phyloP scores from a whole-genome alignment of 2,888 invertebrate genomes.

The Nomada goodeniana region DNA sequence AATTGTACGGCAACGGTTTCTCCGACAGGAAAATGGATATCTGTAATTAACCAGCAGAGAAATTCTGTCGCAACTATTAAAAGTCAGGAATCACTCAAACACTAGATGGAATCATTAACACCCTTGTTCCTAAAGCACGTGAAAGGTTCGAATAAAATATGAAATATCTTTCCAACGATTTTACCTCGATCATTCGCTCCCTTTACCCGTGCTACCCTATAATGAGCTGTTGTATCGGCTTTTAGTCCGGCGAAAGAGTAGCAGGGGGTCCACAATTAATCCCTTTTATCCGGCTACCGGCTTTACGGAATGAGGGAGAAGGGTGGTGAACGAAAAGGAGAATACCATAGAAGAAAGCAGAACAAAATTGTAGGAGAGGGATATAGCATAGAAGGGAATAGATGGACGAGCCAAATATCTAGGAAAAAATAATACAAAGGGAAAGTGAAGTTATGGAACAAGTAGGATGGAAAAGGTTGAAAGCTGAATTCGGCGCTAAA shows the following conservation, averaged over 20 bases:
- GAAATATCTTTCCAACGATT: slow-evolving; percentile 44
- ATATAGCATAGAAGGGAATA: background rate
- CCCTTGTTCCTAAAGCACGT: background rate
- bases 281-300: slow-evolving; percentile 59
- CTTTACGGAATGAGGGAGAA: background rate
- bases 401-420: slow-evolving; percentile 10
- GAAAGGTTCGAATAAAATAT: slow-evolving; percentile 44
- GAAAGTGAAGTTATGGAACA: background rate
- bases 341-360: background rate
- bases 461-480: background rate
- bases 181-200: slow-evolving; percentile 26
- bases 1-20: background rate
- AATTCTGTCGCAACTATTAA: slow-evolving; percentile 8
- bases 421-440: slow-evolving; percentile 15
- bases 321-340: background rate
- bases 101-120: slow-evolving; percentile 36
- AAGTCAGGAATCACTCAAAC: slow-evolving; percentile 31
- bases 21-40: slow-evolving; percentile 1
- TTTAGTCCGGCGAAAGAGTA: slow-evolving; percentile 46
- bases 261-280: slow-evolving; percentile 60
- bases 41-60: slow-evolving; percentile 21
- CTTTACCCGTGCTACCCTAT: slow-evolving; percentile 44
- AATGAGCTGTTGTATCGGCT: slow-evolving; percentile 69
- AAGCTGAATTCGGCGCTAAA: background rate
- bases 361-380: background rate